A percentile compares a stretch with the other conserved stretches of the same genome.
Conservation (phyloP, 2,797 vertebrate species). For the Acrossocheilus fasciatus region DNA sequence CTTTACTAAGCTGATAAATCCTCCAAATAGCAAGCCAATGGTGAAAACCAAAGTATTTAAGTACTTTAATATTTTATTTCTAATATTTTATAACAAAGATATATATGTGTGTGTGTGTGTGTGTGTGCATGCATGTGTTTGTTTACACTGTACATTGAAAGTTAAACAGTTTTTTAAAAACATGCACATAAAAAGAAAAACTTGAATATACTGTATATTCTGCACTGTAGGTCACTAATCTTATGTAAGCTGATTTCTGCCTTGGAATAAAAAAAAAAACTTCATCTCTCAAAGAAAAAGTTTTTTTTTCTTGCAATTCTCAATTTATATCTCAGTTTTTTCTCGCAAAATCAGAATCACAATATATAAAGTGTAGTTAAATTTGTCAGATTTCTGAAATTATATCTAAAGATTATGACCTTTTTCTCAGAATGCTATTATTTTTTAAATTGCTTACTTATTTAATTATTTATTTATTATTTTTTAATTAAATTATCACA, state of each 20-base stretch:
- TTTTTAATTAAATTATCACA: background rate
- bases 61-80: background rate
- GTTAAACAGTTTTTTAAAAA: background rate
- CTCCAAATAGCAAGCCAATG: background rate
- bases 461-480: background rate
- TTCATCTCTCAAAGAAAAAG: background rate
- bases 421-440: too few relatives aligned
- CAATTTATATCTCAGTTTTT: background rate
- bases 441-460: background rate
- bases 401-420: background rate
- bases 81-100: background rate
- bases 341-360: background rate
- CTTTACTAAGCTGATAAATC: background rate
- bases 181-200: background rate
- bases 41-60: background rate
- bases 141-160: background rate
- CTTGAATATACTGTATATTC: background rate
- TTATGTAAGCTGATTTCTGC: background rate
- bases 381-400: background rate
- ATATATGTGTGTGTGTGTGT: background rate
- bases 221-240: background rate
- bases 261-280: background rate
- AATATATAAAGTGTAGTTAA: background rate
- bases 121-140: background rate
- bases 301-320: background rate